Evolutionary conservation across 2,888 invertebrate species (phyloP).

Genomic region (Harmothoe impar): DNA sequence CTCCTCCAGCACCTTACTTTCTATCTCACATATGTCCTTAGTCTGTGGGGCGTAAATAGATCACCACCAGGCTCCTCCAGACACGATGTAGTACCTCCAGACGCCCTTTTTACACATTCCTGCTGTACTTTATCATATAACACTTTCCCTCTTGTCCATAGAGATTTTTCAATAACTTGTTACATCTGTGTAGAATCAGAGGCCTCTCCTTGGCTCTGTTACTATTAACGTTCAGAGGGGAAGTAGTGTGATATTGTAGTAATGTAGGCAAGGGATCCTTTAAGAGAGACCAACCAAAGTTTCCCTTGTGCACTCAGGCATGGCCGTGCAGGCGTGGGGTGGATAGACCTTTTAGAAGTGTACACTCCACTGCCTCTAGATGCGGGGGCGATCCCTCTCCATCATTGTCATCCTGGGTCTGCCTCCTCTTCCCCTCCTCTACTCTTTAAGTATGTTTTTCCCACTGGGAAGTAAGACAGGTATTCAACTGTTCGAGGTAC

Average conservation of each 20-base stretch:
- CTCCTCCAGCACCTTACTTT: background rate
- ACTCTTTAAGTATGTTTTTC: background rate
- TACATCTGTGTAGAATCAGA: background rate
- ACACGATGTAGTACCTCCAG: background rate
- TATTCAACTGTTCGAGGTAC: background rate
- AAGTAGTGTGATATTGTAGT: background rate
- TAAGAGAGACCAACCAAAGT: background rate
- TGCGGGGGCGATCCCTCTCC: constrained; percentile 9
- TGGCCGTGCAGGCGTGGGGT: background rate
- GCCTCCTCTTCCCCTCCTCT: background rate
- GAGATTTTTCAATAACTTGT: constrained; percentile 1
- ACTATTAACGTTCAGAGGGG: too few relatives aligned
- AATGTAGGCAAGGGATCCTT: background rate
- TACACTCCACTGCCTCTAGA: background rate
- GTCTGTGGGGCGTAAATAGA: background rate
- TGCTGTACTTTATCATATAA: background rate
- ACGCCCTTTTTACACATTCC: background rate
- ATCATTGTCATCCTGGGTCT: background rate
- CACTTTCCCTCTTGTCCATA: background rate
- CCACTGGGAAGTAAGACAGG: background rate
- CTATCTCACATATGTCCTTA: constrained; percentile 16
- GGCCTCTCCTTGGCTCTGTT: too few relatives aligned
- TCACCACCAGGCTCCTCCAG: background rate
- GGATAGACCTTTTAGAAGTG: background rate
- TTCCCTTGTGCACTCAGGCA: background rate